Evolutionary conservation across 2,113 vertebrate species (phyloP).

Genomic region (Lophura nycthemera): DNA sequence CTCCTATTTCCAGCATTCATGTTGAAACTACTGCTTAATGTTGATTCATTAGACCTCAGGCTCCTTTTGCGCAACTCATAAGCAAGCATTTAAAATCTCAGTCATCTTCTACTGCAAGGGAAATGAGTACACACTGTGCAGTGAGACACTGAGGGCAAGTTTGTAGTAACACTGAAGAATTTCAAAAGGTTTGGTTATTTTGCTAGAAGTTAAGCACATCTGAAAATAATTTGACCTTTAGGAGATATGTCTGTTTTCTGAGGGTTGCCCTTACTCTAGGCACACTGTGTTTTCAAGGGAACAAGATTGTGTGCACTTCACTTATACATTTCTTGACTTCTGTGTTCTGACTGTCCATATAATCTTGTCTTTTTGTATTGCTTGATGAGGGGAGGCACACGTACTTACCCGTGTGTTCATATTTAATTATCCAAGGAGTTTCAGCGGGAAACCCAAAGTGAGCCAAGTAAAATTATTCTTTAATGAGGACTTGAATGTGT

Average conservation of each 20-base stretch:
- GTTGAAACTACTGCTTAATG: slow-evolving; percentile 54
- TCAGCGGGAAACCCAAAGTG: background rate
- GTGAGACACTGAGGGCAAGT: background rate
- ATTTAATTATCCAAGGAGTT: background rate
- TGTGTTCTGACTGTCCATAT: background rate
- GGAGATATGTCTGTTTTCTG: background rate
- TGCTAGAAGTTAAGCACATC: background rate
- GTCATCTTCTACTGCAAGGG: background rate
- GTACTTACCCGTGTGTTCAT: background rate
- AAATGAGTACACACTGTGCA: background rate
- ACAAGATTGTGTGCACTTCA: rapidly evolving
- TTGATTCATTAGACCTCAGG: slow-evolving; percentile 57
- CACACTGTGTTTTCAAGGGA: background rate
- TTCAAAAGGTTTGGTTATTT: background rate
- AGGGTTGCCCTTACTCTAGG: background rate
- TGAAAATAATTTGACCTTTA: background rate
- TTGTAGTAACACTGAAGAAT: slow-evolving; percentile 14
- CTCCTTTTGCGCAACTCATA: background rate
- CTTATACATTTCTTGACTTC: background rate
- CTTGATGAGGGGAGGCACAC: rapidly evolving
- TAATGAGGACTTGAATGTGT: background rate
- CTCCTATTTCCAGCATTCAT: slow-evolving; percentile 60
- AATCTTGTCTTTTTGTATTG: background rate
- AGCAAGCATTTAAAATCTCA: slow-evolving; percentile 40
- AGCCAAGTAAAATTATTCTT: background rate